Percentiles rank a stretch among this genome's conserved stretches.
Evolutionary conservation across 64 coral and sea anemone genomes (phyloP).

Genomic region (Montipora capricornis): DNA sequence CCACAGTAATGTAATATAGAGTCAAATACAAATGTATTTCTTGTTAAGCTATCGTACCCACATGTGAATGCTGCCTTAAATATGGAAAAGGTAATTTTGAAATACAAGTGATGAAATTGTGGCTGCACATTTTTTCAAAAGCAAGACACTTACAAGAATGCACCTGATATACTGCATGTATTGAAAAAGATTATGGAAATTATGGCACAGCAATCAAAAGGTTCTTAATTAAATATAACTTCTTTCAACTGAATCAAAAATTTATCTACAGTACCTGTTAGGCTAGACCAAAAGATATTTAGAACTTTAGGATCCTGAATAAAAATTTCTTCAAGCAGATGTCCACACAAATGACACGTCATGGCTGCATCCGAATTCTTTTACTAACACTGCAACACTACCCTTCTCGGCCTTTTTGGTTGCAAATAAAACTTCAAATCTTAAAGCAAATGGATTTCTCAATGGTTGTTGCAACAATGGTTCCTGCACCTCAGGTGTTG

Average conservation of each 20-base stretch:
- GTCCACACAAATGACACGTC: background rate
- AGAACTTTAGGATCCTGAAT: background rate
- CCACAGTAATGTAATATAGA: too few species aligned
- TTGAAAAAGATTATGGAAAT: too few species aligned
- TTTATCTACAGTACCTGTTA: background rate
- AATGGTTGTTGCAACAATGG: background rate
- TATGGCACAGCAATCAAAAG: background rate
- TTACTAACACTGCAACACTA: background rate
- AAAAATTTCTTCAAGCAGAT: background rate
- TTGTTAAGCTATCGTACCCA: too few species aligned
- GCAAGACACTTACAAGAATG: too few species aligned
- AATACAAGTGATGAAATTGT: too few species aligned
- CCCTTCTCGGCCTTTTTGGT: background rate
- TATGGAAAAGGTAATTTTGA: too few species aligned
- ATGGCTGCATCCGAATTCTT: background rate
- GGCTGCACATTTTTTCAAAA: too few species aligned
- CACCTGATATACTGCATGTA: too few species aligned
- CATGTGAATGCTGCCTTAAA: too few species aligned
- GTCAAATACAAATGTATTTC: too few species aligned
- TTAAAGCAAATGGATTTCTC: background rate
- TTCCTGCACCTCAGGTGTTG: background rate
- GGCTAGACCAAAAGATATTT: background rate
- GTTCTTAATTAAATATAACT: background rate
- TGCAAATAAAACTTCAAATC: background rate
- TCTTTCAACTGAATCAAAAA: background rate